A percentile compares a stretch with the other conserved stretches of the same genome.
Conservation (phyloP, 2,797 vertebrate species). For the Poeciliopsis presidionis region DNA sequence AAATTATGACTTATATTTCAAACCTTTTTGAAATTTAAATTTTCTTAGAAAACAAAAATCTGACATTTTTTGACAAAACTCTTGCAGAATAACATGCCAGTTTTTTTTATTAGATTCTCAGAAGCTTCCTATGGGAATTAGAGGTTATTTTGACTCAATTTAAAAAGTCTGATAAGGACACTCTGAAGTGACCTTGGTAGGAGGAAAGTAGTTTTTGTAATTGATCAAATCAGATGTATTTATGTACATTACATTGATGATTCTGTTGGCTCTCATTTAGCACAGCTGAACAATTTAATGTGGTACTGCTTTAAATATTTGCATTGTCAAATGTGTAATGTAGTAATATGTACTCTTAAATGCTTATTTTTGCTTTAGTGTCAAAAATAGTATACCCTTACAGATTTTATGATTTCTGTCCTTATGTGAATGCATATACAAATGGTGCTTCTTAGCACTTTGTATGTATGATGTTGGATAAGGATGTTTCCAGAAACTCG, state of each 20-base stretch:
- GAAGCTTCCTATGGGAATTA: neutral
- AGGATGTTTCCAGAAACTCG: conserved; percentile 65
- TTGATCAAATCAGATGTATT: neutral
- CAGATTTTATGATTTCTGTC: neutral
- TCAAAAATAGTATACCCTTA: neutral
- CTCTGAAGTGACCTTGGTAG: neutral
- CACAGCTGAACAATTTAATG: neutral
- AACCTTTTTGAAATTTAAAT: neutral
- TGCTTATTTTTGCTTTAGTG: neutral
- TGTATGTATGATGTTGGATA: conserved; percentile 41
- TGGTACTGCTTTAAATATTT: neutral
- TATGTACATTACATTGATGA: neutral
- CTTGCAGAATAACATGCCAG: neutral
- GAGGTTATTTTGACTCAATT: neutral
- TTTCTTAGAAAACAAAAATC: neutral
- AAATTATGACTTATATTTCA: neutral
- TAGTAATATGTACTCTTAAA: neutral
- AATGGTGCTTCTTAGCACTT: neutral
- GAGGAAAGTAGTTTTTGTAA: neutral
- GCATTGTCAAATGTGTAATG: neutral
- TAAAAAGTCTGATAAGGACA: neutral
- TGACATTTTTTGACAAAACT: neutral
- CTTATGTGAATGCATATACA: neutral
- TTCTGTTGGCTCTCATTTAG: neutral
- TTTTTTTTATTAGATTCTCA: neutral